Conservation (phyloP, 2,113 vertebrate genomes). For the Oxyura jamaicensis region DNA sequence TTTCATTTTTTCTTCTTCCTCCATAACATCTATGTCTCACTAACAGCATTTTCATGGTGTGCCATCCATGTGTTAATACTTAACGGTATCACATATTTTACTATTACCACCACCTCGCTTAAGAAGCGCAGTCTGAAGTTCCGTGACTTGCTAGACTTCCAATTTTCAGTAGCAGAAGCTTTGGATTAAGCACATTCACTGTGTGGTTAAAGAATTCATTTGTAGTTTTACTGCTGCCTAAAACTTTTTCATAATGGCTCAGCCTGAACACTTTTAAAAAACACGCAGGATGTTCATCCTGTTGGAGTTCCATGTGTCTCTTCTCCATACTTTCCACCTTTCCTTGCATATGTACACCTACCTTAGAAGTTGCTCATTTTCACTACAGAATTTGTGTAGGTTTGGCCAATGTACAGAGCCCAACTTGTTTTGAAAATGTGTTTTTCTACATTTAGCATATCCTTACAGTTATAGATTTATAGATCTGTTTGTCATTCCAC, state of each 20-base stretch:
- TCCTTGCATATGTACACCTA: not conserved
- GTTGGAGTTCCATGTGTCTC: not conserved
- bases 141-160: not conserved
- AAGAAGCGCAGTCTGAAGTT: not conserved
- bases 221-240: not conserved
- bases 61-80: not conserved
- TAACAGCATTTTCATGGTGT: not conserved
- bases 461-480: not conserved
- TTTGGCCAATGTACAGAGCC: not conserved
- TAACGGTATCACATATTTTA: not conserved
- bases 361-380: not conserved
- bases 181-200: not conserved
- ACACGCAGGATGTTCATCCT: not conserved
- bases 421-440: not conserved
- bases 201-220: not conserved
- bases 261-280: not conserved
- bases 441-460: not conserved
- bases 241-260: not conserved
- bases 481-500: not conserved
- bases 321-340: not conserved
- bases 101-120: accelerated
- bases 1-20: not conserved
- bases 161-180: not conserved
- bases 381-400: not conserved
- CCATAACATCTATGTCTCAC: accelerated